Base-by-base conservation (phyloP, 2,888 invertebrate species). In the Linnaemya tessellans region DNA sequence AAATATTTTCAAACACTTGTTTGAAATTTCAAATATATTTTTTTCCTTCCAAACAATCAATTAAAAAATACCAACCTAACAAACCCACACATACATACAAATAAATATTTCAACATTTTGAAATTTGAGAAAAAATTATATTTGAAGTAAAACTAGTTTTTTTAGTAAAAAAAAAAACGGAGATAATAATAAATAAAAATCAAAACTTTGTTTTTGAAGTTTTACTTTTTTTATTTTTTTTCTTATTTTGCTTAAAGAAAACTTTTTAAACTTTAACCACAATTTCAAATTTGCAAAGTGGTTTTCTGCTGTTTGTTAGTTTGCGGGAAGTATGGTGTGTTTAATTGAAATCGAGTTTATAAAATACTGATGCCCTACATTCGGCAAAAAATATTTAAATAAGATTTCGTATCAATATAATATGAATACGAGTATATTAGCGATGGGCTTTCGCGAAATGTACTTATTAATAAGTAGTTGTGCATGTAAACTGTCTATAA, bases 11-110 rank as follows among this genome's bases (percentile, higher is more conserved):
- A 62, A 84, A 65, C 84, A 84, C 80, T 84, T 84, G 84, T 84
- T 80, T 18, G 41, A 77, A 80, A 80, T 73, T 77, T 49, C 7
- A 78, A 62, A 51, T 62, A 71, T 68, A 73, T 81, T 78, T 77
- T 58, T 58, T 13, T 41, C 1, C 41, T 41, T 60, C 30, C 73
- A 56, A 78, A 74, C 81, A 81, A 81, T 78, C 82, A 82, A 85
- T 81, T 81, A 85, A 85, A 85, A 85, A 74, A 85, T 82, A 70
- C 82, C 85, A 80, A 58, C 51, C 20, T 13, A 78, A 79, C 70
- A 82, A 85, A 80, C 85, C 85, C 75, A 82, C 85, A 81, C 81
- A 81, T 64, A 78, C 20, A 64, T 64, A 68, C 13, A 74, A 62
- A 62, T 58, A 43, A 74, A 64, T 30, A 85, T 85, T 85, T 85